These are phyloP conservation scores for Zeugodacus cucurbitae DNA, from an alignment of 1,140 invertebrate species.

Conservation along the genomic window DNA sequence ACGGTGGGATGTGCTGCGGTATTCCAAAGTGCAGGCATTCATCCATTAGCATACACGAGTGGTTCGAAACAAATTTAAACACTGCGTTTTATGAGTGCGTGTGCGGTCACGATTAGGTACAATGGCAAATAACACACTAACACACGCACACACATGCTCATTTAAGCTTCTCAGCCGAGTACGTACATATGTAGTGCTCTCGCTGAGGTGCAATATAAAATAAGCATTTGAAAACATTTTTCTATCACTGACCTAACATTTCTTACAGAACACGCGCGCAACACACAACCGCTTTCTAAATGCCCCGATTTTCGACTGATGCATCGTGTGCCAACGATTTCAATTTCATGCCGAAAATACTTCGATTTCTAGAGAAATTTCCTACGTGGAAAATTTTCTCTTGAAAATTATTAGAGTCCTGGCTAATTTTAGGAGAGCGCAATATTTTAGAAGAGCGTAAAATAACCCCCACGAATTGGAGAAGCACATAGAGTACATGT, in stretches of 20 bases:
- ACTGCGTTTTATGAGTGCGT: not conserved
- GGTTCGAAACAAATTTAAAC: not conserved
- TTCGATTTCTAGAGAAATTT: not conserved
- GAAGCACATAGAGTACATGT: not conserved
- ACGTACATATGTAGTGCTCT: not conserved
- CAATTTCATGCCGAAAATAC: not conserved
- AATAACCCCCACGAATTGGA: not conserved
- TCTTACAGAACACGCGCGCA: not conserved
- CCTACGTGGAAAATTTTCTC: not conserved
- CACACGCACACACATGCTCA: not conserved
- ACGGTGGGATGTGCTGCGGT: not conserved
- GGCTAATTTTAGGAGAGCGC: not conserved
- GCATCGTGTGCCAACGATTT: not conserved
- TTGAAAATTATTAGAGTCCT: not conserved
- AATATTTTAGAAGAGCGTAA: not conserved
- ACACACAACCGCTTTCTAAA: not conserved
- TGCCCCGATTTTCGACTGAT: conserved; percentile 12
- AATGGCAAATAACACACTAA: not conserved
- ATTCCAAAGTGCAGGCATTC: not conserved
- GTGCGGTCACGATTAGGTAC: not conserved
- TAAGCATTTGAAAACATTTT: not conserved
- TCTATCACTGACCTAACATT: not conserved
- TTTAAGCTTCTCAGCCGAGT: not conserved
- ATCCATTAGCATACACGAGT: not conserved
- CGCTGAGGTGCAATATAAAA: not conserved